These are phyloP conservation scores for Erinaceus europaeus DNA, from an alignment of 2,113 vertebrate species.

Conservation along the genomic window DNA sequence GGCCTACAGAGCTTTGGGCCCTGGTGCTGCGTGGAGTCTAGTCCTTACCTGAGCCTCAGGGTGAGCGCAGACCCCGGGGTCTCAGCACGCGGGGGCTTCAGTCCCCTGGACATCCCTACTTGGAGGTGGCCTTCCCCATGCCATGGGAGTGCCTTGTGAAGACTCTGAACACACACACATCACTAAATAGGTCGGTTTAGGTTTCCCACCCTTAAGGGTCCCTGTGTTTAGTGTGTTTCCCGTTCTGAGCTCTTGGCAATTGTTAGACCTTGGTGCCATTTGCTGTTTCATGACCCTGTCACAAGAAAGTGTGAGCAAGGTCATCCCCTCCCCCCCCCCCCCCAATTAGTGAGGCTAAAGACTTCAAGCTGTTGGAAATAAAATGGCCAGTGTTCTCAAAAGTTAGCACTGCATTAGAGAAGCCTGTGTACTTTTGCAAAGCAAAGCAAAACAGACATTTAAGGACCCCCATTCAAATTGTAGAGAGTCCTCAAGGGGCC, in stretches of 20 bases:
- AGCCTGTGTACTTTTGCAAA: neutral
- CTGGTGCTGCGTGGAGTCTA: accelerated
- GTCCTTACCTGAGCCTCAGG: accelerated
- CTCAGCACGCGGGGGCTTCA: neutral
- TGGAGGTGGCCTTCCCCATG: neutral
- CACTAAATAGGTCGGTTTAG: neutral
- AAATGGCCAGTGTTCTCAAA: neutral
- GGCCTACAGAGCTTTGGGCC: accelerated
- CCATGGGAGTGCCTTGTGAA: neutral
- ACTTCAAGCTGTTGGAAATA: neutral
- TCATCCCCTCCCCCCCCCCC: neutral
- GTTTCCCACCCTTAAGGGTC: neutral
- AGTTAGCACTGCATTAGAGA: neutral
- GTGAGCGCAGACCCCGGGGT: neutral
- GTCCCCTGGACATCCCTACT: neutral
- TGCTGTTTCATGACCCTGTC: neutral
- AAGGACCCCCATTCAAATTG: neutral
- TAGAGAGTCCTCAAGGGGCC: neutral
- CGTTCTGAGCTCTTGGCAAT: neutral
- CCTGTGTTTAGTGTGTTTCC: neutral
- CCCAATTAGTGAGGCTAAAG: neutral
- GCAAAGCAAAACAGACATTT: neutral
- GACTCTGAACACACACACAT: neutral
- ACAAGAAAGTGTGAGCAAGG: neutral
- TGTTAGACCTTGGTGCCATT: neutral